A percentile compares a stretch with the other conserved stretches of the same genome.
Evolutionary conservation across 2,888 invertebrate genomes (phyloP).

Genomic region (Tryphoninae sp.): DNA sequence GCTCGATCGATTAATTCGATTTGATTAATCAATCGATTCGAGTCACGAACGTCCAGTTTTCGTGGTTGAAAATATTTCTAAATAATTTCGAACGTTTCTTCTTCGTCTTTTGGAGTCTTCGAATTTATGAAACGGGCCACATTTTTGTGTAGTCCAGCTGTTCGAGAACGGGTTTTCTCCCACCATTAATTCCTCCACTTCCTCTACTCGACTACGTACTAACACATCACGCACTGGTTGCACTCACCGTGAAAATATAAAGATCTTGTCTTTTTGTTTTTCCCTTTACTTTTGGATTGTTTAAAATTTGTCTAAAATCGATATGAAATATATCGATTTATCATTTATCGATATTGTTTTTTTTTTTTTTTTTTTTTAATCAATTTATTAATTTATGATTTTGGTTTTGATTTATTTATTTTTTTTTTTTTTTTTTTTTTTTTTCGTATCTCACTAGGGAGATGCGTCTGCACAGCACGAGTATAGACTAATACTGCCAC

Average conservation of each 20-base stretch:
- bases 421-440: neutral
- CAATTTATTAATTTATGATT: neutral
- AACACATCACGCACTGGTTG: constrained; percentile 7
- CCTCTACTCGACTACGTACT: neutral
- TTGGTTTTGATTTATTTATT: neutral
- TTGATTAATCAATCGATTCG: neutral
- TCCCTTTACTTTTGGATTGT: neutral
- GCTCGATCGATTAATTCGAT: no score
- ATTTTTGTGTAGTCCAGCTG: constrained; percentile 4
- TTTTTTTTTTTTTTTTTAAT: neutral
- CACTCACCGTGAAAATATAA: constrained; percentile 35
- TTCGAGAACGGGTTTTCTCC: neutral
- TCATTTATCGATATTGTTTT: neutral
- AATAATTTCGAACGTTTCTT: neutral
- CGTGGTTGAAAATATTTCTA: neutral
- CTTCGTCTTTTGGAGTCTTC: neutral
- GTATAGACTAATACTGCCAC: constrained; percentile 42
- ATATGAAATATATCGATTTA: neutral
- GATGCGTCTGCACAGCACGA: constrained; percentile 31
- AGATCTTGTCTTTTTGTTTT: neutral
- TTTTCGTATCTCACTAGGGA: neutral
- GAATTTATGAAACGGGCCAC: constrained; percentile 18
- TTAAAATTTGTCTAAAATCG: neutral
- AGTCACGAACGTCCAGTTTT: neutral
- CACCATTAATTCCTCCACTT: neutral